Evolutionary conservation across 2,113 vertebrate genomes (phyloP).

Genomic region (Pongo abelii): DNA sequence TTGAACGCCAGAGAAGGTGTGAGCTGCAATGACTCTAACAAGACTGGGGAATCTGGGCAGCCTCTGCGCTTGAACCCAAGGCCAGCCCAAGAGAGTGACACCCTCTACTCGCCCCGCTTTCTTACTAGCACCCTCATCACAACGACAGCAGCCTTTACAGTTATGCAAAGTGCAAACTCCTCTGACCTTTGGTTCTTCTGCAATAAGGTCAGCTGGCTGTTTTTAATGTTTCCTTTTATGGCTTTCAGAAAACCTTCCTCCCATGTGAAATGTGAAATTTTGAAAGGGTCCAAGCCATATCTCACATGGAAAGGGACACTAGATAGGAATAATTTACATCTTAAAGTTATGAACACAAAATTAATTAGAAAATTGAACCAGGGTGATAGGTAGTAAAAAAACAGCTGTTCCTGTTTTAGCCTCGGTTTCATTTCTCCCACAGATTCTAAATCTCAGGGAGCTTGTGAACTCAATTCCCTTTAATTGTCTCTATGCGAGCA

Average conservation of each 20-base stretch:
- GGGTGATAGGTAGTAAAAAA: neutral
- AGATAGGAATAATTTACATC: neutral
- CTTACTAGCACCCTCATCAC: neutral
- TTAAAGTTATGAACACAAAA: neutral
- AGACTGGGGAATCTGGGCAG: neutral
- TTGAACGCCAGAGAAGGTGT: neutral
- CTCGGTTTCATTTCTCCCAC: neutral
- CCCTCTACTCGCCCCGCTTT: neutral
- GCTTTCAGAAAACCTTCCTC: neutral
- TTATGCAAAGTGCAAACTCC: conserved; percentile 1
- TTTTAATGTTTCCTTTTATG: conserved; percentile 32
- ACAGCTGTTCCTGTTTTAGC: neutral
- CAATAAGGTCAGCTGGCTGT: conserved; percentile 1
- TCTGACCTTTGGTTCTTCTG: conserved; percentile 21
- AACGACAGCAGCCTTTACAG: conserved; percentile 32
- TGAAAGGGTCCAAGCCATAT: neutral
- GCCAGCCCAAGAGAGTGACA: neutral
- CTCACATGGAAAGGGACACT: neutral
- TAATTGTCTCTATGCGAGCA: neutral
- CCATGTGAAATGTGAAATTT: conserved; percentile 32
- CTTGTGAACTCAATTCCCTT: neutral
- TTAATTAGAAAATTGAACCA: neutral
- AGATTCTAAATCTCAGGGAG: neutral
- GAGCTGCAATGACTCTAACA: neutral
- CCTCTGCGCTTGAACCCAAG: neutral